phyloP scores from a whole-genome alignment of 2,113 vertebrate species.

The Delphinapterus leucas region DNA sequence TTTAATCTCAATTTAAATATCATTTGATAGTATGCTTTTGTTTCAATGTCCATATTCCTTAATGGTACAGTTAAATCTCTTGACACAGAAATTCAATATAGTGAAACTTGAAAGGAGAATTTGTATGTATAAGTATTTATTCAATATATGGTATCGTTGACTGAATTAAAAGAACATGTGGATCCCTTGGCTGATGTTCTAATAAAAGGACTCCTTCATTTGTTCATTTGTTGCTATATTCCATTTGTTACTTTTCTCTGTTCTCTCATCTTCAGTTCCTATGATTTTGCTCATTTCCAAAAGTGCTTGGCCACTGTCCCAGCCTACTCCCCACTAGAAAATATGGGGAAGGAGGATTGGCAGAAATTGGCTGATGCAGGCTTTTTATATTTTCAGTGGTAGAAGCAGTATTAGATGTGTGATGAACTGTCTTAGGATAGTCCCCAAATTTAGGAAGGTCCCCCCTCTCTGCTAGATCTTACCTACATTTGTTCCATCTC shows the following conservation, averaged over 20 bases:
- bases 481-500: not conserved
- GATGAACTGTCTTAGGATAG: not conserved
- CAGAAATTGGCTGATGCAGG: not conserved
- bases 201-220: not conserved
- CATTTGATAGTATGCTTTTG: constrained; percentile 9
- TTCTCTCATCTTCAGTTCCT: not conserved
- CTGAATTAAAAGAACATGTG: not conserved
- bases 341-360: not conserved
- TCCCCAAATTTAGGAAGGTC: not conserved
- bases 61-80: not conserved
- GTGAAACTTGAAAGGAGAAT: not conserved
- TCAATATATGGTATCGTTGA: not conserved
- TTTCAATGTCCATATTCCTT: not conserved
- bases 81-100: not conserved
- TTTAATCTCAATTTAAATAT: constrained; percentile 28
- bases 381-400: not conserved
- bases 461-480: not conserved
- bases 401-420: not conserved
- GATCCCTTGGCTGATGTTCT: not conserved
- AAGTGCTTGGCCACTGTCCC: not conserved
- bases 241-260: not conserved
- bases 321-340: not conserved
- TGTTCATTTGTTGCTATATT: not conserved
- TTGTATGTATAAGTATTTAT: not conserved
- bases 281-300: not conserved